A percentile compares a stretch with the other conserved stretches of the same genome.
Evolutionary conservation across 1,140 invertebrate species (phyloP).

Genomic region (Nasonia longicornis): DNA sequence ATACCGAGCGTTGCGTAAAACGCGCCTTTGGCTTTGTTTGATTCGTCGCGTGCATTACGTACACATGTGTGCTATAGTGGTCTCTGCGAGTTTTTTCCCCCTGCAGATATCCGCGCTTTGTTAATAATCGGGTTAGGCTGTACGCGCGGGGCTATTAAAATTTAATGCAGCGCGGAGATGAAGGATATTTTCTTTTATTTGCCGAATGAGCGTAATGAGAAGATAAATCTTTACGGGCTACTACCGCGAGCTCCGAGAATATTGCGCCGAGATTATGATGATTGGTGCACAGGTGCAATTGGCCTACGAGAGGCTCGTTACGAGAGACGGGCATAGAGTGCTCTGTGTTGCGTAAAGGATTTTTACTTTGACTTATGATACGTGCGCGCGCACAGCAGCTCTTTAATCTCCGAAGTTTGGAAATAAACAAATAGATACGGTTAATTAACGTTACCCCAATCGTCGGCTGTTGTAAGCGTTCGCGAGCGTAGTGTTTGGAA

Average conservation of each 20-base stretch:
- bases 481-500: neutral
- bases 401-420: neutral
- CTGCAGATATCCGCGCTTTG: neutral
- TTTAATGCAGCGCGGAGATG: neutral
- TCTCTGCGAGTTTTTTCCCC: too few relatives aligned
- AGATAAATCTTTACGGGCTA: constrained; percentile 31
- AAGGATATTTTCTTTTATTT: constrained; percentile 15
- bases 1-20: neutral
- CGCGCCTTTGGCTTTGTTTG: neutral
- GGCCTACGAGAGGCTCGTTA: neutral
- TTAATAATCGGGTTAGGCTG: neutral
- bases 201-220: constrained; percentile 27
- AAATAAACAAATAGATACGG: neutral
- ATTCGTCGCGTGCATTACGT: neutral
- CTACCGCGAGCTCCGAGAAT: neutral
- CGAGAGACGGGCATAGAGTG: neutral
- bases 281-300: constrained; percentile 7
- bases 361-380: constrained; percentile 1
- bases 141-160: neutral
- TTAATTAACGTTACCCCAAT: neutral
- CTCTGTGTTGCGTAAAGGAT: neutral
- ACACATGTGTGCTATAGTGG: too few relatives aligned
- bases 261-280: neutral
- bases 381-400: neutral
- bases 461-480: neutral